These are phyloP conservation scores for Saccostrea echinata DNA, from an alignment of 1,140 invertebrate genomes.

Conservation along the genomic window DNA sequence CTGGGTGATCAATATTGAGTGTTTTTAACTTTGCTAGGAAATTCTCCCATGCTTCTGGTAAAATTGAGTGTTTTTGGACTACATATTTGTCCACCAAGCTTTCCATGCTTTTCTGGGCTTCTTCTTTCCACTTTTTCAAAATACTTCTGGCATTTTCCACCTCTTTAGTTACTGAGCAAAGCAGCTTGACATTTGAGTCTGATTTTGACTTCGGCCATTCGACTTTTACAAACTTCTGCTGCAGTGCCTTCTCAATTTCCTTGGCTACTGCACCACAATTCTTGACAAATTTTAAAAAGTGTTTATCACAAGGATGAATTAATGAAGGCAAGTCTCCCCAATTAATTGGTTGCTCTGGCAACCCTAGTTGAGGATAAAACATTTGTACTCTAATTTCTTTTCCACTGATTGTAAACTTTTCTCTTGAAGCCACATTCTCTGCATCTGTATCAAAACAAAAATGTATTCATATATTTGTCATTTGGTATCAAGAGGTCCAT, in stretches of 20 bases:
- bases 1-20: constrained; percentile 45
- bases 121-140: constrained; percentile 36
- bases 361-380: constrained; percentile 31
- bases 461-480: background rate
- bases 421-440: constrained; percentile 16
- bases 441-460: constrained; percentile 28
- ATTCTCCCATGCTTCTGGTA: constrained; percentile 32
- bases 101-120: background rate
- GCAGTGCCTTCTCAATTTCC: constrained; percentile 36
- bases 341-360: constrained; percentile 42
- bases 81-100: background rate
- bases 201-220: constrained; percentile 36
- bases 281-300: background rate
- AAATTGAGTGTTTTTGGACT: background rate
- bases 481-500: too few relatives aligned
- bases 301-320: background rate
- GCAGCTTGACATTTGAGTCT: background rate
- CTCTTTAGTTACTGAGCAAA: background rate
- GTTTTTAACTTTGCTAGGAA: background rate
- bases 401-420: constrained; percentile 16
- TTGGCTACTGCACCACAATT: background rate
- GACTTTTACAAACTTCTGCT: constrained; percentile 4
- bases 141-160: background rate
- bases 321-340: constrained; percentile 23
- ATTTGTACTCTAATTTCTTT: background rate